phyloP scores from a whole-genome alignment of 2,797 vertebrate species.

The Cynodonichthys magdalenae region DNA sequence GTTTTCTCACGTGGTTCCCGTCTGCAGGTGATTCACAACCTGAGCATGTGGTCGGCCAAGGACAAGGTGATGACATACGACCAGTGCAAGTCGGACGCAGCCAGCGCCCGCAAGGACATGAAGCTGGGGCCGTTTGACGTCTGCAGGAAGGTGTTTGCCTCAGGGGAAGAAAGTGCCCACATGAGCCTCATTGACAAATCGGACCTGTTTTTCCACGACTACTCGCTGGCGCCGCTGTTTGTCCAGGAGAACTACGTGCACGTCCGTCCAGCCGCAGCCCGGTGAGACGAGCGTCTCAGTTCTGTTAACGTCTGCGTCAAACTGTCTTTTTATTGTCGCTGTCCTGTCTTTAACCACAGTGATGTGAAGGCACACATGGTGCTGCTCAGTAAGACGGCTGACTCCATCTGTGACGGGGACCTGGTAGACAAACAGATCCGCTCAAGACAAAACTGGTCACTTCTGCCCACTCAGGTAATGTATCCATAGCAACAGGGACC shows the following conservation, averaged over 20 bases:
- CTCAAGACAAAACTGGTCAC: slow-evolving; percentile 91
- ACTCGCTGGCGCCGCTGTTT: slow-evolving; percentile 94
- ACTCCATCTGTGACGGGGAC: slow-evolving; percentile 95
- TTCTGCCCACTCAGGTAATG: slow-evolving; percentile 93
- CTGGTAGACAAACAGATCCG: slow-evolving; percentile 93
- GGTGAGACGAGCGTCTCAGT: slow-evolving; percentile 78
- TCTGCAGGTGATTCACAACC: slow-evolving; percentile 92
- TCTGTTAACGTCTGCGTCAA: not conserved
- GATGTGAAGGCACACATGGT: slow-evolving; percentile 91
- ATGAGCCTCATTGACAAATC: slow-evolving; percentile 97
- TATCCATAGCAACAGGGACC: not conserved
- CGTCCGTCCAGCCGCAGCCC: slow-evolving; percentile 89
- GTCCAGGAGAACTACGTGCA: slow-evolving; percentile 96
- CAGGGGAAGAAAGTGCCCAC: slow-evolving; percentile 84
- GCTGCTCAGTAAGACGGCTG: slow-evolving; percentile 93
- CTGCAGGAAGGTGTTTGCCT: slow-evolving; percentile 90
- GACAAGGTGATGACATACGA: slow-evolving; percentile 93
- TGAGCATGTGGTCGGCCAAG: slow-evolving; percentile 95
- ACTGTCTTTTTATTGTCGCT: not conserved
- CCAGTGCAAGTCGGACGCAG: slow-evolving; percentile 89
- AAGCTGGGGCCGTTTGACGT: slow-evolving; percentile 96
- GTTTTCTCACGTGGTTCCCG: not conserved
- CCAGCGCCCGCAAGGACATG: slow-evolving; percentile 91
- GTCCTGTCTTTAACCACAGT: slow-evolving; percentile 61
- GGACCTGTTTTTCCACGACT: slow-evolving; percentile 98